Base-by-base conservation (phyloP, 2,797 vertebrate species). In the Esox lucius region DNA sequence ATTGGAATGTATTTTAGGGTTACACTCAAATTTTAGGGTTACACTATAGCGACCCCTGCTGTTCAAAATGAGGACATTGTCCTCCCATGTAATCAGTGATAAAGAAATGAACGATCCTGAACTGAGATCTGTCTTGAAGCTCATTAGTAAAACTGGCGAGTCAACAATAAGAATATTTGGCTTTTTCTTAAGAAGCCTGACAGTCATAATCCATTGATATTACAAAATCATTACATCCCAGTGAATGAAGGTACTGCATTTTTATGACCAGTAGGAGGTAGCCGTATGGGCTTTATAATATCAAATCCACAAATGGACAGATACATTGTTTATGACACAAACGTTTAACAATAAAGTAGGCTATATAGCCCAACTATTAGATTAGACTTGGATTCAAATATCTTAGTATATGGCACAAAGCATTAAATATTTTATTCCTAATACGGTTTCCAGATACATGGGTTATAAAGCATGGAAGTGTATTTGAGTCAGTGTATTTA, bases 211-310 rank as follows among this genome's bases (percentile, higher is more conserved):
- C 53, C 53, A 19, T 56, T 62, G 12, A 26, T 13, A 26, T 26
- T 28, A 62, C 59, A 62, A 19, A 4, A 62, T 16, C n/a, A 4
- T 24, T 64, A 64, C 61, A 5, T 64, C 26, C 4, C n/a, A 62
- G 61, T 28, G 26, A 64, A 64, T 31, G 22, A 64, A 28, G 61
- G 26, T 13, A 64, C 13, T 64, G 16, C 26, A 35, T 66, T 33
- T 19, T 11, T 51, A 33, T 22, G 33, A 56, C 75, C 69, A 71
- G 46, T 11, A 71, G 48, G 42, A 64, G 72, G 72, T 31, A 28
- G 62, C 39, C 39, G 64, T 66, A 8, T 66, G n/a, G 42, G 6
- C 2, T 22, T n/a, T 56, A 22, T 56, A 2, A 56, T 22, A 9
- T 56, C 2, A 56, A 19, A 56, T 22, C 19, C 17, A 56, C 53